Evolutionary conservation across 1,140 invertebrate species (phyloP).

Genomic region (Drosophila pallidifrons): DNA sequence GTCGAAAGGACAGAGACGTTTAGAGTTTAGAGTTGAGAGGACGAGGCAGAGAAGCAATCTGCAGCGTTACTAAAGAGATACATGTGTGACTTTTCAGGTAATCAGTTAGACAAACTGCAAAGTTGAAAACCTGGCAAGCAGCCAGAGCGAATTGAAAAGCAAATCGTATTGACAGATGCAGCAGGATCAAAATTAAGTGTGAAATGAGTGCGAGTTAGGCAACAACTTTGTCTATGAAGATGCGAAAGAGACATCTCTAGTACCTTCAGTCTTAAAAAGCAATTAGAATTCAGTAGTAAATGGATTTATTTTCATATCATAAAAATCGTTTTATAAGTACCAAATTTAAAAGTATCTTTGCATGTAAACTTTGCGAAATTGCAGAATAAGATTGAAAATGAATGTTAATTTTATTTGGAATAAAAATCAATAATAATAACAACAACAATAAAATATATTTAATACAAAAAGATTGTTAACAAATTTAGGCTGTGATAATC

Average conservation of each 20-base stretch:
- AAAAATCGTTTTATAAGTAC: no score
- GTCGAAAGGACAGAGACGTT: background rate
- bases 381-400: no score
- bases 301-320: no score
- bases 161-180: constrained; percentile 7
- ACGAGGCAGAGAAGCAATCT: background rate
- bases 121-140: constrained; percentile 8
- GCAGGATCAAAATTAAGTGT: constrained; percentile 1
- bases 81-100: constrained; percentile 35
- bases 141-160: constrained; percentile 18
- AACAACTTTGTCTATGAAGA: no score
- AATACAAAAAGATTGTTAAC: background rate
- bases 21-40: background rate
- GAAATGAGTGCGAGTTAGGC: background rate
- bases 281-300: no score
- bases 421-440: no score
- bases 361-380: no score
- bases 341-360: no score
- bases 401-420: no score
- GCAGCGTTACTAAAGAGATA: constrained; percentile 7
- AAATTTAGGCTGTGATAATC: no score
- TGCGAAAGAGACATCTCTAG: no score
- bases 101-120: constrained; percentile 27
- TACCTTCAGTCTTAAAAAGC: no score
- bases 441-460: background rate